A percentile compares a stretch with the other conserved stretches of the same genome.
These are phyloP conservation scores for Gallinago nigripennis DNA, from an alignment of 2,797 vertebrate species.

Conservation along the genomic window DNA sequence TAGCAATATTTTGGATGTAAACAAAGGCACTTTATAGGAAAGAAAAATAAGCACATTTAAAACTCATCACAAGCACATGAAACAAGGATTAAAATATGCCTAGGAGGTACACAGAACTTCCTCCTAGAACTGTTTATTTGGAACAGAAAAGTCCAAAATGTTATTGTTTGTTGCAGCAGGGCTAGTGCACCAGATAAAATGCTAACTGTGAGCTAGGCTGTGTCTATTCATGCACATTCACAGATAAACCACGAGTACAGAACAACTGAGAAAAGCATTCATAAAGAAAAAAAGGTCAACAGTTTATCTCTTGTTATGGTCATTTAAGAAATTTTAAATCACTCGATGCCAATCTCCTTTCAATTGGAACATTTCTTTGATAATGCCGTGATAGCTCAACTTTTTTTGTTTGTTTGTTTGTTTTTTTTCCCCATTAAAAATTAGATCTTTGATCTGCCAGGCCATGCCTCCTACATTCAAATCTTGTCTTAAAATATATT, in stretches of 20 bases:
- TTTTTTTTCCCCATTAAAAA: not conserved
- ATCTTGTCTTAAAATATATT: not conserved
- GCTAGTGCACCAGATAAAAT: not conserved
- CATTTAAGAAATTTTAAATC: not conserved
- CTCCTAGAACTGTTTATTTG: not conserved
- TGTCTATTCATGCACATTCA: not conserved
- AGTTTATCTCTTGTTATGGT: not conserved
- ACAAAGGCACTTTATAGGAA: not conserved
- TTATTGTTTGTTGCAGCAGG: not conserved
- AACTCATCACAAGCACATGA: not conserved
- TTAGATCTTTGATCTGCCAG: not conserved
- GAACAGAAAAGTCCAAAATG: not conserved
- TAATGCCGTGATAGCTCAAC: not conserved
- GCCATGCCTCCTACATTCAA: not conserved
- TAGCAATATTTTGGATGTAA: not conserved
- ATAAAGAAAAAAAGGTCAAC: not conserved
- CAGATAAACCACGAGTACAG: not conserved
- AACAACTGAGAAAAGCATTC: not conserved
- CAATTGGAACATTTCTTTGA: not conserved
- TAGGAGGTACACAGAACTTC: not conserved
- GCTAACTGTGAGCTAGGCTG: not conserved
- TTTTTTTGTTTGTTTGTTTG: too few relatives aligned
- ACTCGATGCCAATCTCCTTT: not conserved
- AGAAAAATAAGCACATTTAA: not conserved
- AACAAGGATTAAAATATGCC: not conserved